Conservation (phyloP, 2,113 vertebrate genomes). For the Cinclus mexicanus region DNA sequence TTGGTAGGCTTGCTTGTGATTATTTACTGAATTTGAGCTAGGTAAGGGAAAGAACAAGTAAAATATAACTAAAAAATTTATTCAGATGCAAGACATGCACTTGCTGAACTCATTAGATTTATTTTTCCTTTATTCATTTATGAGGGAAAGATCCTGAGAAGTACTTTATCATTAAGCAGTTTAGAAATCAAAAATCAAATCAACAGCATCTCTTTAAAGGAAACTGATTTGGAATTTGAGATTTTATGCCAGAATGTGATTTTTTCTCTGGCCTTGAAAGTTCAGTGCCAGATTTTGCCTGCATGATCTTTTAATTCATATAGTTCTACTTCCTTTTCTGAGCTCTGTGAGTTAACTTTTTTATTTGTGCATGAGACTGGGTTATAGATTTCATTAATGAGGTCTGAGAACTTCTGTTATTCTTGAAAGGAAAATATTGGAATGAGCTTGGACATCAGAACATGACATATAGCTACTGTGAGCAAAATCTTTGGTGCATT, state of each 20-base stretch:
- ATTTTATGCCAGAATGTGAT: not conserved
- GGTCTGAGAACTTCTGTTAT: not conserved
- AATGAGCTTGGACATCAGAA: not conserved
- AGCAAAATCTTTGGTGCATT: not conserved
- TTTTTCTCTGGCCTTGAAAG: not conserved
- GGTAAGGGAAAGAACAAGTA: not conserved
- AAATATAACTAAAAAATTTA: not conserved
- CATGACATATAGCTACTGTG: not conserved
- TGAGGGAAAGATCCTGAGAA: not conserved
- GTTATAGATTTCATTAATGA: not conserved
- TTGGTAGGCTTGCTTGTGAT: fast-evolving
- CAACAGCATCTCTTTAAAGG: not conserved
- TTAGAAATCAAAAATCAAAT: not conserved
- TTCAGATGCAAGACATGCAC: not conserved
- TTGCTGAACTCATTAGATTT: not conserved
- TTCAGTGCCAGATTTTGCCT: not conserved
- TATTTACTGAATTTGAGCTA: not conserved
- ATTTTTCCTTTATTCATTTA: not conserved
- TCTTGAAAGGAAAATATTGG: constrained; percentile 6
- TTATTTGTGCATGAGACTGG: not conserved
- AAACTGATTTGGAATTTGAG: not conserved
- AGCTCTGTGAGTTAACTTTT: not conserved
- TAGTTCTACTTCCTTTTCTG: not conserved
- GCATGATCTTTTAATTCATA: not conserved
- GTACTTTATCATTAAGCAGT: not conserved